A percentile compares a stretch with the other conserved stretches of the same genome.
phyloP scores from a whole-genome alignment of 2,113 vertebrate species.

The chimpanzee (Pan troglodytes) region NHGRI_mPanTro3-v2.1_pri NC_072407.2:89341001-89341500 shows the following conservation, averaged over 20 bases:
- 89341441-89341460: background rate
- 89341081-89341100: background rate
- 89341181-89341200: background rate
- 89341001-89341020: background rate
- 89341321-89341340: background rate
- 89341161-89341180: background rate
- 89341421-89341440: background rate
- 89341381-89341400: background rate
- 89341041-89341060: background rate
- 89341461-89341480: no score
- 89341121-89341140: background rate
- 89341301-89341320: background rate
- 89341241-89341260: background rate
- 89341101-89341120: background rate
- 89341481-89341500: background rate
- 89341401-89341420: background rate
- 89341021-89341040: background rate
- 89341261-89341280: background rate
- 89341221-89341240: background rate
- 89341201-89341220: background rate
- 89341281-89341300: background rate
- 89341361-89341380: background rate
- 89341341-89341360: background rate
- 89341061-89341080: background rate
- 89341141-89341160: background rate